Evolutionary conservation across 2,797 vertebrate genomes (phyloP).

Genomic region (Gadopsis bispinosus): DNA sequence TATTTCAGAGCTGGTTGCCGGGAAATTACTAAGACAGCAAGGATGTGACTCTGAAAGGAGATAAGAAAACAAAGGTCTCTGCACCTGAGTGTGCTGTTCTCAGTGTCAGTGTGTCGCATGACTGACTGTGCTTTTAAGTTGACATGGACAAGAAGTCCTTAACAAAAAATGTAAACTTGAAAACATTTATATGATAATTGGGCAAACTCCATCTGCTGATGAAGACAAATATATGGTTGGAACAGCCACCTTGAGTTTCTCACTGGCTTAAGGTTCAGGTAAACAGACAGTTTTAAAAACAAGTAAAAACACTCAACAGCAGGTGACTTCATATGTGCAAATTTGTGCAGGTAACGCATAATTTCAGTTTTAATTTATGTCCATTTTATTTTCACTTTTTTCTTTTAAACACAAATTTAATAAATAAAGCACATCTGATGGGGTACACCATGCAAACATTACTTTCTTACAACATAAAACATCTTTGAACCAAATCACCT

Average conservation of each 20-base stretch:
- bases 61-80: too few species aligned
- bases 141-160: neutral
- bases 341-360: neutral
- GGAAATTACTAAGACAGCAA: too few species aligned
- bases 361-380: constrained; percentile 25
- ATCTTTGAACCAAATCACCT: constrained; percentile 56
- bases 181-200: neutral
- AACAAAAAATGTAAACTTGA: neutral
- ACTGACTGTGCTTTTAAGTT: neutral
- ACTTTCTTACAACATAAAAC: constrained; percentile 83
- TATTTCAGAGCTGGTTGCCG: too few species aligned
- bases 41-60: too few species aligned
- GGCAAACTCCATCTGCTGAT: neutral
- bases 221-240: neutral
- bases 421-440: constrained; percentile 89
- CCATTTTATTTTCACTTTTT: constrained; percentile 77
- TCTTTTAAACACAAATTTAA: constrained; percentile 85
- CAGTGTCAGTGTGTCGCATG: too few species aligned
- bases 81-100: too few species aligned
- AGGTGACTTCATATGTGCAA: neutral
- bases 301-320: neutral
- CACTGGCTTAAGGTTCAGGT: neutral
- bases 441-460: constrained; percentile 86
- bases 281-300: neutral
- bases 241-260: neutral